Evolutionary conservation across 2,888 invertebrate species (phyloP).

Genomic region (Capitulum mitella): DNA sequence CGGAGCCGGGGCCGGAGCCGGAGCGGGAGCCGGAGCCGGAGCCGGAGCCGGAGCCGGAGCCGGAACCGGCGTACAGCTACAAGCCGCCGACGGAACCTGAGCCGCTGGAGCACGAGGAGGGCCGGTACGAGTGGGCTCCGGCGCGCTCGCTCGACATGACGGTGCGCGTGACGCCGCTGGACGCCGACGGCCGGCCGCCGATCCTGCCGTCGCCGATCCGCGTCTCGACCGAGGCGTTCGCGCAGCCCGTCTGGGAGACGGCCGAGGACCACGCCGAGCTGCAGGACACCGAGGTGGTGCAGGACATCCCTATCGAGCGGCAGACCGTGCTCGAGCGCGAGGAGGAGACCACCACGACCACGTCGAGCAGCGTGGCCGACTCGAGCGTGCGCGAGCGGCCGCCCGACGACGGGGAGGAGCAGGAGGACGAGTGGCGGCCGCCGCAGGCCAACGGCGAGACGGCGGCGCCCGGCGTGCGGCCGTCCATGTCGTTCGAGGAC

Average conservation of each 20-base stretch:
- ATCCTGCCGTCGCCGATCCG: background rate
- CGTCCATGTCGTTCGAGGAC: slow-evolving; percentile 26
- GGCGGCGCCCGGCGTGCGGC: background rate
- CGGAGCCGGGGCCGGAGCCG: background rate
- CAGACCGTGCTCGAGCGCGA: background rate
- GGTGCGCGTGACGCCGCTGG: background rate
- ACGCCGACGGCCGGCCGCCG: no score
- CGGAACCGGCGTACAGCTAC: background rate
- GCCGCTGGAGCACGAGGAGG: background rate
- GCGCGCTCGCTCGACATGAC: background rate
- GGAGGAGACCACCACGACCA: background rate
- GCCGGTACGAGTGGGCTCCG: background rate
- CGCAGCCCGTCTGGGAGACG: background rate
- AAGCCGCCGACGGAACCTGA: background rate
- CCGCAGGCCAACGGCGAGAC: slow-evolving; percentile 28
- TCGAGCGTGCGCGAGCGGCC: background rate
- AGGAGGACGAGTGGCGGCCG: slow-evolving; percentile 28
- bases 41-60: background rate
- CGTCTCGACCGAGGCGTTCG: background rate
- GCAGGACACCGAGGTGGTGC: background rate
- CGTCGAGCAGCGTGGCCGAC: background rate
- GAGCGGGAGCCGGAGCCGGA: background rate
- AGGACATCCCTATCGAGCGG: background rate
- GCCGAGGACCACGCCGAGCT: background rate
- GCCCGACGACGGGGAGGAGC: background rate